Percentiles rank a stretch among this genome's conserved stretches.
Conservation (phyloP, 2,888 invertebrate genomes). For the Kryphioiulus occultus region DNA sequence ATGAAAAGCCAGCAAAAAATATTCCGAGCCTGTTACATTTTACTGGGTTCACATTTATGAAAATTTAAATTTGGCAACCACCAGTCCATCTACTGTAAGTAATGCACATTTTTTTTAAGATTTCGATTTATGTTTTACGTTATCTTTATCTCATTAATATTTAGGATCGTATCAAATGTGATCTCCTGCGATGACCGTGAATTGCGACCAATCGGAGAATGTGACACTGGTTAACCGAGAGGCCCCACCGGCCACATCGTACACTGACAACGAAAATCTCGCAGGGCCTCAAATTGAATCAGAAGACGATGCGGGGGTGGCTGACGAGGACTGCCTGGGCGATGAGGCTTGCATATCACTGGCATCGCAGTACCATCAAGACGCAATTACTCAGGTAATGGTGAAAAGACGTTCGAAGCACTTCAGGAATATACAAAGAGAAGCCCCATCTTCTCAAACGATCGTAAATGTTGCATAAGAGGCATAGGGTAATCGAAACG, state of each 20-base stretch:
- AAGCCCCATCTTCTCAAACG: not conserved
- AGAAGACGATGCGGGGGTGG: not conserved
- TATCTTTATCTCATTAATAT: too few species aligned
- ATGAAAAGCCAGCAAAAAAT: too few species aligned
- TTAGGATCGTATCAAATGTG: not conserved
- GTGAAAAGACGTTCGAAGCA: not conserved
- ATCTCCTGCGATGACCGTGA: constrained; percentile 42
- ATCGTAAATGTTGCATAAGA: not conserved
- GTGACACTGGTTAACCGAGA: constrained; percentile 50
- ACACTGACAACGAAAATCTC: constrained; percentile 45
- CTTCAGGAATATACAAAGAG: not conserved
- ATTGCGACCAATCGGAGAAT: constrained; percentile 46
- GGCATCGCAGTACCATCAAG: constrained; percentile 75
- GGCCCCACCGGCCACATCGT: constrained; percentile 38
- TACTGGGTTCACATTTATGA: too few species aligned
- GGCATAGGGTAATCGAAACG: not conserved
- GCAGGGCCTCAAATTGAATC: constrained; percentile 7
- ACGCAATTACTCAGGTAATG: constrained; percentile 74
- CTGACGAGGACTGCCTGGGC: not conserved
- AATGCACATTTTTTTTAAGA: too few species aligned
- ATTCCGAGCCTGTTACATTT: too few species aligned
- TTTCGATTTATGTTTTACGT: too few species aligned
- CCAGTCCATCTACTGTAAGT: too few species aligned
- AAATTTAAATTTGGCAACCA: too few species aligned
- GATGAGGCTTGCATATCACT: constrained; percentile 18